Evolutionary conservation across 2,797 vertebrate species (phyloP).

Genomic region (Octomys mimax): DNA sequence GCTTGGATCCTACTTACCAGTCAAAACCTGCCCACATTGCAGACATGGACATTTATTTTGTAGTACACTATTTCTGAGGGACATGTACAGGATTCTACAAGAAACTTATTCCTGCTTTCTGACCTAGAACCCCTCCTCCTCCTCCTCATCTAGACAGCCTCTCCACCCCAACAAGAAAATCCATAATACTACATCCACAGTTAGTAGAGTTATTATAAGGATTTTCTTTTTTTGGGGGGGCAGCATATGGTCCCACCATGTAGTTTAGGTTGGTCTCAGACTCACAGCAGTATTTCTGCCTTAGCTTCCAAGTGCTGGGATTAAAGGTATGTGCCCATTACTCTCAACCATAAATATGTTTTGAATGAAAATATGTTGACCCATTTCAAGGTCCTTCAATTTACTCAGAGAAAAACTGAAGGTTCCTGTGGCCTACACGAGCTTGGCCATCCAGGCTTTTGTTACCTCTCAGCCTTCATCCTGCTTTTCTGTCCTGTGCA

Average conservation of each 20-base stretch:
- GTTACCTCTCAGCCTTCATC: not conserved
- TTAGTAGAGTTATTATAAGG: not conserved
- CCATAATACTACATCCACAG: not conserved
- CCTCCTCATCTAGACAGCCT: not conserved
- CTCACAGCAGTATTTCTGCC: not conserved
- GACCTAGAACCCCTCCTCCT: not conserved
- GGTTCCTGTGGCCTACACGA: not conserved
- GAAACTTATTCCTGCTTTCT: not conserved
- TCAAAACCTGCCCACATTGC: not conserved
- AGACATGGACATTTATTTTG: not conserved
- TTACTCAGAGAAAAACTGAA: conserved; percentile 23
- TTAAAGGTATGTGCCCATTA: no score
- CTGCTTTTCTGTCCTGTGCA: not conserved
- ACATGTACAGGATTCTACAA: not conserved
- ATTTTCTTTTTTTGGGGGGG: not conserved
- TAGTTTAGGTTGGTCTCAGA: not conserved
- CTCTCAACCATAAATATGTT: not conserved
- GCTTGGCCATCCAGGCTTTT: not conserved
- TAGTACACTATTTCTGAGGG: not conserved
- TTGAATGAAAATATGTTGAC: not conserved
- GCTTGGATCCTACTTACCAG: not conserved
- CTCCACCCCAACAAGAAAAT: conserved; percentile 5
- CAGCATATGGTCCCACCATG: no score
- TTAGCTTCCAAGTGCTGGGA: not conserved
- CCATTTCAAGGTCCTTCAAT: not conserved